Percentiles rank a stretch among this genome's conserved stretches.
phyloP scores from a whole-genome alignment of 1,140 invertebrate species.

The Globodera rostochiensis region DNA sequence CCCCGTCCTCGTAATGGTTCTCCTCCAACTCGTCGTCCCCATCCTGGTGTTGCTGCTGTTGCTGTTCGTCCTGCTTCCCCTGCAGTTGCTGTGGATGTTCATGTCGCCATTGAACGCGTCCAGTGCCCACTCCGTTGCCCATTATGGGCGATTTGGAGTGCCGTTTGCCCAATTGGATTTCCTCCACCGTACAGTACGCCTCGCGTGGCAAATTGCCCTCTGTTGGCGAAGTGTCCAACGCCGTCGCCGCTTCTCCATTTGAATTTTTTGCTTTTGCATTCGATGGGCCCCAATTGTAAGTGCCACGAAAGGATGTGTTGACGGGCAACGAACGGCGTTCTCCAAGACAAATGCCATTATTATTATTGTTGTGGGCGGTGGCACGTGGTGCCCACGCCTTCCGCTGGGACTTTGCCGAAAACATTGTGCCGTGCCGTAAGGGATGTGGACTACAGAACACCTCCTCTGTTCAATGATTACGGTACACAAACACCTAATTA shows the following conservation, averaged over 20 bases:
- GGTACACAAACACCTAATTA: too few relatives aligned
- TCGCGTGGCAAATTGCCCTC: background rate
- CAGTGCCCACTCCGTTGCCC: background rate
- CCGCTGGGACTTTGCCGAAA: background rate
- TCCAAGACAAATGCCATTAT: background rate
- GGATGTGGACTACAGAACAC: background rate
- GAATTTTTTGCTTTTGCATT: background rate
- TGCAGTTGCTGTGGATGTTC: background rate
- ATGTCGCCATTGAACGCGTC: background rate
- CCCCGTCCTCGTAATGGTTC: conserved; percentile 11
- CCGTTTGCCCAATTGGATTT: conserved; percentile 20
- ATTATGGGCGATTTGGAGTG: conserved; percentile 1
- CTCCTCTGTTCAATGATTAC: too few relatives aligned
- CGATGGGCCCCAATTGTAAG: background rate
- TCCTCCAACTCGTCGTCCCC: background rate
- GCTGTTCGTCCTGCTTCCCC: background rate
- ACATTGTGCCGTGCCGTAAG: background rate
- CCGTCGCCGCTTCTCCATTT: background rate
- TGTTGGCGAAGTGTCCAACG: background rate
- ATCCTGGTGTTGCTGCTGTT: background rate
- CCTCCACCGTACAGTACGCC: conserved; percentile 23
- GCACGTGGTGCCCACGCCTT: background rate
- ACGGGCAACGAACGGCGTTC: background rate
- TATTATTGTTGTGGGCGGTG: background rate
- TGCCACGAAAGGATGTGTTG: background rate